Evolutionary conservation across 1,140 invertebrate species (phyloP), one percentile per base, ranked within the genome.

Genomic region (Cherax destructor): DNA sequence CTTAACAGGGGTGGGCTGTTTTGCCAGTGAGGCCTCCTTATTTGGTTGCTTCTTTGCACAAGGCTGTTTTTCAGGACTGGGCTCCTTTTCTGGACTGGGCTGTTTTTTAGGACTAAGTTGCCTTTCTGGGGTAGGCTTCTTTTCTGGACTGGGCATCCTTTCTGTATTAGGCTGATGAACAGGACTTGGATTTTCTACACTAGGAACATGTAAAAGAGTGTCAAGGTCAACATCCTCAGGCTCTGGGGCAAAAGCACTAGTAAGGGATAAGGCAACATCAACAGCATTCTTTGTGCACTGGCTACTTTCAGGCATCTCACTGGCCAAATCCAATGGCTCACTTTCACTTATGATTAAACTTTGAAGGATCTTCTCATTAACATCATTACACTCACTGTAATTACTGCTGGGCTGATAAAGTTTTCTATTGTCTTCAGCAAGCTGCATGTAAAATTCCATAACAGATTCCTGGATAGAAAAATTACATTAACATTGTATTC

Each of bases 181-280:
- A n/a, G 80, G 80, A 77, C 41, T 77, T 77, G 72, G 65, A 52
- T 65, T 90, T 49, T 77, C 81, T 59, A 56, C 47, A 16, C 72
- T 69, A 56, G 80, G 88, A 18, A 83, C 91, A 47, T 72, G 78
- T 16, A 87, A 52, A 50, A 92, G 80, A 4, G 65, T 50, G 59
- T 87, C 72, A 52, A 92, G 77, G 76, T 92, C 91, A 52, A 92
- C 91, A 88, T 92, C 91, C 16, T 86, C 85, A 69, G 91, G 91
- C 52, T 88, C 91, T 83, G 85, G 91, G 49, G 69, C 80, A 83
- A 92, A 92, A 11, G 76, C 91, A 47, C 72, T 77, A 21, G 79
- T 65, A 16, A 92, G 65, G 3, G 85, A 83, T 9, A 92, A 49
- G 24, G 91, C 86, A 24, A 87, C 85, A 78, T 92, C 91, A 0